These are phyloP conservation scores for Stichopus horrens DNA, from an alignment of 53 echinoderm and acorn worm genomes.

Conservation along the genomic window DNA sequence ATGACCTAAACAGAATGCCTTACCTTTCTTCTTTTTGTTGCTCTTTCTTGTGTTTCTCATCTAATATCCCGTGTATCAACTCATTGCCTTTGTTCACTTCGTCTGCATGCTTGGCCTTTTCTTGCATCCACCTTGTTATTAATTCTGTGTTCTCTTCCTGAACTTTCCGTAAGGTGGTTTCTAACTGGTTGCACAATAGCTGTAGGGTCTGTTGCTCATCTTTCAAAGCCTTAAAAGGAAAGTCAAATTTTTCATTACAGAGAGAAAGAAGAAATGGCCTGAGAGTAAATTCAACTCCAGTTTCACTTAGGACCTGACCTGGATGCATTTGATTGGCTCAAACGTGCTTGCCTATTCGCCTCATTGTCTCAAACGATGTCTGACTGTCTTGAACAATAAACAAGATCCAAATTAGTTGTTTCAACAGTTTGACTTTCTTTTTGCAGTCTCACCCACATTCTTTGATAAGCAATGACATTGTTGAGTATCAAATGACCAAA, in stretches of 20 bases:
- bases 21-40: conserved; percentile 59
- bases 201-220: conserved; percentile 85
- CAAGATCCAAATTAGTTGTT: no score
- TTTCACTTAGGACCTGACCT: no score
- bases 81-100: conserved; percentile 81
- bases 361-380: no score
- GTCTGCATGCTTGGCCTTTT: conserved; percentile 76
- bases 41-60: conserved; percentile 69
- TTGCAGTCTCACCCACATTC: no score
- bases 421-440: no score
- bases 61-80: conserved; percentile 59
- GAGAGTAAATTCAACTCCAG: no score
- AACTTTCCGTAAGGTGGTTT: conserved; percentile 69
- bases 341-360: no score
- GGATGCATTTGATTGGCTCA: no score
- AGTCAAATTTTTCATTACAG: neutral
- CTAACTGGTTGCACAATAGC: conserved; percentile 69
- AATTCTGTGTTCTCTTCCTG: conserved; percentile 79
- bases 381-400: no score
- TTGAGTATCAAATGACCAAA: no score
- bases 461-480: no score
- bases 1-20: neutral
- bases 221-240: conserved; percentile 54
- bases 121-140: conserved; percentile 76
- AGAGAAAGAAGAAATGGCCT: neutral